Percentiles rank a stretch among this genome's conserved stretches.
Conservation (phyloP, 2,888 invertebrate genomes). For the Anarsia innoxiella region DNA sequence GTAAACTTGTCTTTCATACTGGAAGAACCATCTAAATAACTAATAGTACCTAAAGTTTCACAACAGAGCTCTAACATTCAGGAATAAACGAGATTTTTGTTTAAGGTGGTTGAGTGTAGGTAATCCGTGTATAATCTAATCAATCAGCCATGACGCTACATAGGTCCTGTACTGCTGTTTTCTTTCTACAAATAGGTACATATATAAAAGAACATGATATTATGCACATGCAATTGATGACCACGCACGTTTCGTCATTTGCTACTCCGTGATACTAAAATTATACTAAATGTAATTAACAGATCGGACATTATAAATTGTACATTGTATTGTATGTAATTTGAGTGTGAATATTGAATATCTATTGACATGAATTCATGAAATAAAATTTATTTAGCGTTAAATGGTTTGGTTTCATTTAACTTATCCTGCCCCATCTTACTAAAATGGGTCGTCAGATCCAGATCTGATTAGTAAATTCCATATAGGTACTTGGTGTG, state of each 20-base stretch:
- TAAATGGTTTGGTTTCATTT: slow-evolving; percentile 42
- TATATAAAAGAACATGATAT: slow-evolving; percentile 20
- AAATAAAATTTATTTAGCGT: slow-evolving; percentile 65
- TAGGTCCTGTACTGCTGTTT: slow-evolving; percentile 10
- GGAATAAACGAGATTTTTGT: too few species aligned
- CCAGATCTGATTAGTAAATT: too few species aligned
- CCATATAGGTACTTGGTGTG: too few species aligned
- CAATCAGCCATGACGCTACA: slow-evolving; percentile 21
- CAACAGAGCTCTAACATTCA: too few species aligned
- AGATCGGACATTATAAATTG: slow-evolving; percentile 39
- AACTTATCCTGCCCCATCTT: too few species aligned
- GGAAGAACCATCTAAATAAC: too few species aligned
- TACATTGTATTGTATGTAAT: slow-evolving; percentile 47
- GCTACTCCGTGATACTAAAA: slow-evolving; percentile 45
- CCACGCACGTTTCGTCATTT: slow-evolving; percentile 23
- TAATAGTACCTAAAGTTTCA: too few species aligned
- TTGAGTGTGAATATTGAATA: slow-evolving; percentile 52
- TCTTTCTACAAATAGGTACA: slow-evolving; percentile 1
- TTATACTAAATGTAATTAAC: slow-evolving; percentile 39
- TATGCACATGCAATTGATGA: slow-evolving; percentile 27
- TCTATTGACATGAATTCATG: slow-evolving; percentile 49
- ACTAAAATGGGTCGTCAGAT: too few species aligned
- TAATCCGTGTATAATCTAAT: too few species aligned
- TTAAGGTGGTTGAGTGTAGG: too few species aligned
- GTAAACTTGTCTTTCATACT: too few species aligned